Evolutionary conservation across 2,797 vertebrate genomes (phyloP), one percentile per base, ranked within the genome.

Genomic region (Salmo trutta): DNA sequence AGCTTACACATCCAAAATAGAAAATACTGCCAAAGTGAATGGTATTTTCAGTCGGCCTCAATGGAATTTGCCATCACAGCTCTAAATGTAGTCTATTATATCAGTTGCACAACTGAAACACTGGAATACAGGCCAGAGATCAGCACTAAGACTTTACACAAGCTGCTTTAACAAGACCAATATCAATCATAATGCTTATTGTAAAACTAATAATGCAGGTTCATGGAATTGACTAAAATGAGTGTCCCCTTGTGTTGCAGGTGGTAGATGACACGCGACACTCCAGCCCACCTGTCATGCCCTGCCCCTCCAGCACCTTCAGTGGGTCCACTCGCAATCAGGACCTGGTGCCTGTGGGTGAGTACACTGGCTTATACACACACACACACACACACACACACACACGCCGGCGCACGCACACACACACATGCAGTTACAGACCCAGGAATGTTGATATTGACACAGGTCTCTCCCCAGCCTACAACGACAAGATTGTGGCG

Each of bases 401-500:
- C 64, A 41, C 65, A 74, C 65, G 72, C 31, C 5, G 5, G 33
- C 6, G 5, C 33, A 7, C n/a, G 36, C 33, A 31, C 71, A 29
- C 70, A 41, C 59, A 52, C 71, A 69, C 33, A 66, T 7, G 41
- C 51, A 75, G 27, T 31, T 47, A 14, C 41, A 47, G 41, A 47
- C 41, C 41, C 41, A 62, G 19, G 7, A 3, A 70, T 70, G 31
- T 36, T 16, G 24, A 70, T 19, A 21, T 24, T 47, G 41, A n/a
- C 71, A 17, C n/a, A 0, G 12, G 10, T 21, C 14, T 76, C 65
- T 67, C 53, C 88, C 64, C 90, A 99, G 98, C 97, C 84, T 99
- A 99, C 91, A 99, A 99, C 85, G 98, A 99, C 92, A 99, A 99
- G 93, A 99, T 99, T 75, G 98, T 99, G 86, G 98, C 96, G 0